A percentile compares a stretch with the other conserved stretches of the same genome.
These are phyloP conservation scores for Drosophila algonquin DNA, from an alignment of 2,888 invertebrate species.

Conservation along the genomic window DNA sequence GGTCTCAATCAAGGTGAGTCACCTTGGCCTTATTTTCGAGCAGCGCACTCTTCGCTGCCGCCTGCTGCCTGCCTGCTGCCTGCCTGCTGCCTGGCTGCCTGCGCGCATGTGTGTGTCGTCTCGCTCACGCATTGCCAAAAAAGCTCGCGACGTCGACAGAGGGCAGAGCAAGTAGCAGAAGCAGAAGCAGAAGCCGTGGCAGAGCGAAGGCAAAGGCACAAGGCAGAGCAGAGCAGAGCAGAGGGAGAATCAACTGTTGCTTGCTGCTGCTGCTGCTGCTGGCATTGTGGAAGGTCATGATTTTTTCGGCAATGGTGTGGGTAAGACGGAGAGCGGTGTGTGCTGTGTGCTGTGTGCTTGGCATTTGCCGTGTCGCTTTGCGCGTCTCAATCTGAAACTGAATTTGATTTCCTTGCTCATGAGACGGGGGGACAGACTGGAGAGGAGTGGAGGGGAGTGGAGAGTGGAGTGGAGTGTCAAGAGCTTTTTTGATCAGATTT, in stretches of 20 bases:
- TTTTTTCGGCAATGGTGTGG: slow-evolving; percentile 58
- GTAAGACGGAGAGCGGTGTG: slow-evolving; percentile 31
- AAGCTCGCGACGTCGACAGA: slow-evolving; percentile 27
- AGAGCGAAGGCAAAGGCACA: slow-evolving; percentile 51
- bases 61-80: not conserved
- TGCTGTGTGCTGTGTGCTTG: slow-evolving; percentile 57
- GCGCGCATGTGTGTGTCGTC: slow-evolving; percentile 22
- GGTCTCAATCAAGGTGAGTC: slow-evolving; percentile 83
- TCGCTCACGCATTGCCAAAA: slow-evolving; percentile 72
- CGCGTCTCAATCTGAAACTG: slow-evolving; percentile 40
- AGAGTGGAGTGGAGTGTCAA: not conserved
- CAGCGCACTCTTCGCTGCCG: slow-evolving; percentile 71
- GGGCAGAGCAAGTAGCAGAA: slow-evolving; percentile 51
- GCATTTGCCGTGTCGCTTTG: slow-evolving; percentile 36
- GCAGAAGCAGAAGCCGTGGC: slow-evolving; percentile 50
- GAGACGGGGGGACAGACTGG: not conserved
- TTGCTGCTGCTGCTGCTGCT: slow-evolving; percentile 57
- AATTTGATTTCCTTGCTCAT: slow-evolving; percentile 57
- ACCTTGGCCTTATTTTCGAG: slow-evolving; percentile 83
- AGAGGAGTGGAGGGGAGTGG: not conserved
- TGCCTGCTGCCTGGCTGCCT: slow-evolving; percentile 9
- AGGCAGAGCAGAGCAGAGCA: slow-evolving; percentile 36
- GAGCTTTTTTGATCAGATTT: slow-evolving; percentile 1
- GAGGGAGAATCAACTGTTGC: slow-evolving; percentile 54
- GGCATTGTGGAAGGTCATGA: slow-evolving; percentile 83